Conservation (phyloP, 1,140 invertebrate genomes). For the Lepidurus couesii region DNA sequence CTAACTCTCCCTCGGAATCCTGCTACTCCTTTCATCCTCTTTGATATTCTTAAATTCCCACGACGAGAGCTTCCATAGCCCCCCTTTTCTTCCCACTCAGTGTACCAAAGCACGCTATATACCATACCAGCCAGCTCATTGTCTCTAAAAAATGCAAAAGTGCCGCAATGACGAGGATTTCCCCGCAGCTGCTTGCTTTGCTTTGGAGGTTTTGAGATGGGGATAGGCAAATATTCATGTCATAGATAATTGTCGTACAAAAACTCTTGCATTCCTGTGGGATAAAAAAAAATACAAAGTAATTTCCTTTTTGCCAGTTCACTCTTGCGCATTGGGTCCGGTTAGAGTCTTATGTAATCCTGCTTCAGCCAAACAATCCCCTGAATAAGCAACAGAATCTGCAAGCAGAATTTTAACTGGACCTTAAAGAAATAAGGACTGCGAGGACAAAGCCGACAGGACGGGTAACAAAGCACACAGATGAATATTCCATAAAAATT, state of each 20-base stretch:
- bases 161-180: no score
- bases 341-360: background rate
- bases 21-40: background rate
- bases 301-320: background rate
- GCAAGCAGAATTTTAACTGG: no score
- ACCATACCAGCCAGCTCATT: no score
- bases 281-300: background rate
- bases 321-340: background rate
- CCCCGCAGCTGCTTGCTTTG: background rate
- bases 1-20: background rate
- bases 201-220: background rate
- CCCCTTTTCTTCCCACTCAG: background rate
- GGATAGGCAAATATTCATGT: no score
- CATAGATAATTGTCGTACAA: background rate
- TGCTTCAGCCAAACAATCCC: background rate
- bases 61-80: background rate
- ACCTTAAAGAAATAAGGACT: background rate
- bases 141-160: no score
- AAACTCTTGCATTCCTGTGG: background rate
- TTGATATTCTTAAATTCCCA: constrained; percentile 1
- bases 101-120: background rate
- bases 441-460: background rate
- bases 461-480: background rate
- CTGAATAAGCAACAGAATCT: background rate
- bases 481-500: background rate